Evolutionary conservation across 2,888 invertebrate genomes (phyloP), one percentile per base, ranked within the genome.

Genomic region (Ferrisia virgata): DNA sequence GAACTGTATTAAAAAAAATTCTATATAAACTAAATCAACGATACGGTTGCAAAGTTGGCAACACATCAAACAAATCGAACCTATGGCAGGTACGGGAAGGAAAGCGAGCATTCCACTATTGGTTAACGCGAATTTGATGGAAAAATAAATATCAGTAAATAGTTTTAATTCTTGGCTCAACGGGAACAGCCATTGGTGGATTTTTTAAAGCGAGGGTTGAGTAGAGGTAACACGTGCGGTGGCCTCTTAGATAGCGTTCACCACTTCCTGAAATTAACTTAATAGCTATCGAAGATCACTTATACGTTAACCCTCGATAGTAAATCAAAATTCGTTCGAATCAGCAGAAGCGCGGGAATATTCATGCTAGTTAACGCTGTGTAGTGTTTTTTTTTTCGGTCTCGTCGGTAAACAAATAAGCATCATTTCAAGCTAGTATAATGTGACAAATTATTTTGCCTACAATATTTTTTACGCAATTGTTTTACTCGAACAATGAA

Each of bases 261-360:
- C 76, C 83, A 83, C 83, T 83, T 83, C 83, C 83, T 83, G 83
- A 83, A 76, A 83, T 83, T 83, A 76, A 83, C 39, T 83, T 83
- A 72, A 76, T 76, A 82, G 64, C 82, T 82, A 58, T 36, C 36
- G 58, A 69, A 39, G 43, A 83, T 83, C 83, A 83, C 83, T 83
- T 83, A 76, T 76, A 76, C 72, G 72, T 76, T 33, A 76, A 76
- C 31, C 72, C 72, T 76, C 72, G 72, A 76, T 76, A 76, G 72
- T 76, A 76, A 76, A 76, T 76, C 72, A 76, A 76, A 76, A 76
- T 76, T 76, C 36, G 43, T 28, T 22, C 43, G 43, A 43, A 22
- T 28, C 25, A 43, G 8, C 79, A 39, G 28, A 79, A 43, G 25
- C 36, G 36, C 72, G 2, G 18, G n/a, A 36, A 28, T 76, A 36